Percentiles rank a stretch among this genome's conserved stretches.
Evolutionary conservation across 1,140 invertebrate genomes (phyloP).

Genomic region (Pseudoatta argentina): DNA sequence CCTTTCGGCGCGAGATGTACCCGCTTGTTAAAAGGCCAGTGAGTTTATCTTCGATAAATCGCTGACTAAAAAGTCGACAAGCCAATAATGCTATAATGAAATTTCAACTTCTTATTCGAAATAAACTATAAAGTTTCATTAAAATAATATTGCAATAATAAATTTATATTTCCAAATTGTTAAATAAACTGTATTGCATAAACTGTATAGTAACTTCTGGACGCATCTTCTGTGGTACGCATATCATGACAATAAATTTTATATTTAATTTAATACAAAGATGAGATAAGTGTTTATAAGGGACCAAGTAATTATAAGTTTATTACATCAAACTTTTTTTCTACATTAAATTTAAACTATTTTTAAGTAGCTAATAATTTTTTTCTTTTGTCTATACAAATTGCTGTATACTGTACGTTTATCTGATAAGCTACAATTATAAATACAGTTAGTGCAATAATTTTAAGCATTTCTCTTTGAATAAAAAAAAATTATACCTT

Average conservation of each 20-base stretch:
- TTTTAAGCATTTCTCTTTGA: neutral
- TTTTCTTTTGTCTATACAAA: neutral
- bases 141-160: neutral
- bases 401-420: neutral
- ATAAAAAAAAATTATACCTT: neutral
- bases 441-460: neutral
- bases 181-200: constrained; percentile 5
- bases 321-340: no score
- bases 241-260: neutral
- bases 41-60: constrained; percentile 45
- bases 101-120: neutral
- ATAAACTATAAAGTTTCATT: neutral
- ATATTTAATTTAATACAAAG: neutral
- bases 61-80: constrained; percentile 1
- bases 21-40: constrained; percentile 31
- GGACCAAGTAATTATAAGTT: neutral
- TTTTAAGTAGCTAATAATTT: neutral
- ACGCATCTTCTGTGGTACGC: neutral
- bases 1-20: constrained; percentile 31
- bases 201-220: neutral
- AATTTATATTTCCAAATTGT: neutral
- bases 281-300: neutral
- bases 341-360: neutral
- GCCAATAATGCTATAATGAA: neutral
- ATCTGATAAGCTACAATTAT: constrained; percentile 3